Percentiles rank a stretch among this genome's conserved stretches.
These are phyloP conservation scores for Hipposideros armiger DNA, from an alignment of 2,113 vertebrate genomes.

Conservation along the genomic window DNA sequence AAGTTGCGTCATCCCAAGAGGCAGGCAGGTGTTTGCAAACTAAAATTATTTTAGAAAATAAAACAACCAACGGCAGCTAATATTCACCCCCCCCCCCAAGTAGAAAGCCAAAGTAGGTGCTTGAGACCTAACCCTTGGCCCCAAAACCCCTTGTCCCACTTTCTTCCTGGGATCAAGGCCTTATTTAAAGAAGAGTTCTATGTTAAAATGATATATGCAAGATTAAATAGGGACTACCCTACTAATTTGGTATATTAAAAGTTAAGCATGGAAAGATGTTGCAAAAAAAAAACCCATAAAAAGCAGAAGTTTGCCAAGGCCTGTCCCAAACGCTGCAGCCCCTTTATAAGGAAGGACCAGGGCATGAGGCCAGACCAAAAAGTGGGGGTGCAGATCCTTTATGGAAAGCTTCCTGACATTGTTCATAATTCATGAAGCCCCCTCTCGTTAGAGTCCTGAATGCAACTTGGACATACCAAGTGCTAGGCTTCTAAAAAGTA, in stretches of 20 bases:
- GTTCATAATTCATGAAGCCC: neutral
- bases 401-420: neutral
- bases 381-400: neutral
- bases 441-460: neutral
- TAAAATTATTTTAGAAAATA: constrained; percentile 38
- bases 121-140: neutral
- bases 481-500: neutral
- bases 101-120: neutral
- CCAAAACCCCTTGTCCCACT: neutral
- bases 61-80: neutral
- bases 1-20: neutral
- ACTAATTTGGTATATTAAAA: neutral
- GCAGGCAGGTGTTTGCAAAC: neutral
- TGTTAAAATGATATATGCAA: neutral
- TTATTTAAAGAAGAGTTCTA: neutral
- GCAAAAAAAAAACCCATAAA: neutral
- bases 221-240: neutral
- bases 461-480: neutral
- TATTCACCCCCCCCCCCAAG: neutral
- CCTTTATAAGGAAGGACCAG: neutral
- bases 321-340: neutral
- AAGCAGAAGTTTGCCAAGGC: neutral
- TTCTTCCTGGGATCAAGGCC: neutral
- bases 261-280: neutral
- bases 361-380: neutral